Conservation (phyloP, 2,888 invertebrate species). For the Drosophila silvestris region DNA sequence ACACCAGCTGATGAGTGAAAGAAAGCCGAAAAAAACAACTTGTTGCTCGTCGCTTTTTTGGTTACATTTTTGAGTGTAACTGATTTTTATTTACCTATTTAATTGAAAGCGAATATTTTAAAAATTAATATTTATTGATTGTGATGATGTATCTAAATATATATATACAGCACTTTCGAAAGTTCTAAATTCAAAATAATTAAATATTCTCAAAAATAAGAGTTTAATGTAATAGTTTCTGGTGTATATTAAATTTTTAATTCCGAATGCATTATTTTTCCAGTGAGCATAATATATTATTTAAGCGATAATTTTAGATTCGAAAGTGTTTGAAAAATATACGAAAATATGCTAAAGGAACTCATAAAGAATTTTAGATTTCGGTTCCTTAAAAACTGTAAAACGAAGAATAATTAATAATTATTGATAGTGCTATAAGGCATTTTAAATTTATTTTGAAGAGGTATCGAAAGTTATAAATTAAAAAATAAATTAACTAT, state of each 20-base stretch:
- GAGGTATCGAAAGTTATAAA: neutral
- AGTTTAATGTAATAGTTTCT: neutral
- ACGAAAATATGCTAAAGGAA: neutral
- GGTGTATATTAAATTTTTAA: neutral
- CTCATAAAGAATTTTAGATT: neutral
- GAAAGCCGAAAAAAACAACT: neutral
- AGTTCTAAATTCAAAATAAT: neutral
- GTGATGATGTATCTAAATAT: neutral
- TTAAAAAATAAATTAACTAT: neutral
- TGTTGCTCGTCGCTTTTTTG: neutral
- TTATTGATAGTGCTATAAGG: neutral
- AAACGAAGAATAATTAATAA: neutral
- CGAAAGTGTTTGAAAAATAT: neutral
- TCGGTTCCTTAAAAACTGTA: neutral
- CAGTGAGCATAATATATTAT: neutral
- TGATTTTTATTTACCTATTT: neutral
- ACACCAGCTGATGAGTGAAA: constrained; percentile 10
- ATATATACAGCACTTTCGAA: neutral
- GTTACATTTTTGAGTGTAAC: neutral
- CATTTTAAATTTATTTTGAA: neutral
- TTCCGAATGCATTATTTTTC: neutral
- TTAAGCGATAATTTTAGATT: neutral
- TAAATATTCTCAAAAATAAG: neutral
- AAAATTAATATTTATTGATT: neutral
- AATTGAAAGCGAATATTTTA: neutral